phyloP scores from a whole-genome alignment of 2,888 invertebrate species.

The Caenorhabditis sp. region DNA sequence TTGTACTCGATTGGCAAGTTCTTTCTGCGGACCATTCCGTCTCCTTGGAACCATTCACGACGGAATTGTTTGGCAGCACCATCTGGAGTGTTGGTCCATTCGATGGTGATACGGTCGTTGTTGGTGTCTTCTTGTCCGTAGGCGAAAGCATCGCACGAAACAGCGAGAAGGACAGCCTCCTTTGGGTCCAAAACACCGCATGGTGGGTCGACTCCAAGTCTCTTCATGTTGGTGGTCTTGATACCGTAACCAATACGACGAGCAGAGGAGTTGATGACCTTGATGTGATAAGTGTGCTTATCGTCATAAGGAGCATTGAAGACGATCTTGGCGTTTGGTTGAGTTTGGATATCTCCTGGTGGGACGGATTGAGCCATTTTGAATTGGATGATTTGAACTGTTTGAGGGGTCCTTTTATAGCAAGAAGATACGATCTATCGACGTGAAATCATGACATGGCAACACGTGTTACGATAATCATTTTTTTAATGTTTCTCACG shows the following conservation, averaged over 20 bases:
- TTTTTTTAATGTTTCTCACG: no score
- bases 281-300: conserved; percentile 2
- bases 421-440: no score
- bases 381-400: no score
- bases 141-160: conserved; percentile 35
- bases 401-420: no score
- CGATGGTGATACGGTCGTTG: conserved; percentile 58
- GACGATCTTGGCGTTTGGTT: conserved; percentile 15
- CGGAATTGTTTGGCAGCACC: conserved; percentile 55
- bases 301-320: conserved; percentile 14
- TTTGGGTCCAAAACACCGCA: conserved; percentile 60
- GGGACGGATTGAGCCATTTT: neutral
- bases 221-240: conserved; percentile 62
- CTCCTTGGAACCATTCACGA: conserved; percentile 12
- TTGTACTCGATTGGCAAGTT: conserved; percentile 1
- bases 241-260: conserved; percentile 56
- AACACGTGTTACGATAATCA: no score
- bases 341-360: neutral
- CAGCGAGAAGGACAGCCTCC: conserved; percentile 41
- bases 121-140: conserved; percentile 48
- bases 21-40: conserved; percentile 8
- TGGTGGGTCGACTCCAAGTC: conserved; percentile 55
- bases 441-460: no score
- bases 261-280: conserved; percentile 50
- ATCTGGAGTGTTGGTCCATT: conserved; percentile 56